Evolutionary conservation across 2,113 vertebrate species (phyloP), one percentile per base, ranked within the genome.

Genomic region (Oncorhynchus tshawytscha): DNA sequence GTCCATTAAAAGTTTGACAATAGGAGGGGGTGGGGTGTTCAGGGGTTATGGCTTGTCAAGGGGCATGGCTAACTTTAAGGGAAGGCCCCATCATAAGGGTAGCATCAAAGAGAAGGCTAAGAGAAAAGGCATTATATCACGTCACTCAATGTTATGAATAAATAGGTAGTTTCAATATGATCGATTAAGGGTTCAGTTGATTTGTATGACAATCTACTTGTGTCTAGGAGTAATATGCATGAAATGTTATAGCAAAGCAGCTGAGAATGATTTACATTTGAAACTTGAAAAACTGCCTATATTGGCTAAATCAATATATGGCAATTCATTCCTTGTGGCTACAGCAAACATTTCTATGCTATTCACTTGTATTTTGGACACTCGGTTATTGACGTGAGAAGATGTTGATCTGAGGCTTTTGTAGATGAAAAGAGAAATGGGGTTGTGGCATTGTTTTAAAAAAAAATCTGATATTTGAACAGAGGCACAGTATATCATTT

Each of bases 401-500:
- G n/a, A 62, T 22, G 59, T 22, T 22, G 59, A 62, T 62, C 20
- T 62, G 59, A 62, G 59, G 59, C 59, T 3, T 62, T 62, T 62
- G 18, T n/a, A 7, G 59, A 15, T 62, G n/a, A 62, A 8, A 62
- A 24, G n/a, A 62, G 1, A 62, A 62, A 62, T 60, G 59, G 15
- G n/a, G n/a, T 9, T 9, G 8, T 62, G 59, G 59, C 59, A 62
- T 62, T 62, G 59, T 13, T 62, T 22, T 3, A 29, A 29, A 29
- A 29, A 29, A 29, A 29, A 24, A 45, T 45, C 39, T 72, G 62
- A 80, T 85, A 77, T 77, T 20, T 79, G 81, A 89, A 86, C 73
- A 87, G 67, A 84, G 78, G 67, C 79, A 81, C 80, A 77, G 73
- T 81, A 73, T 82, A 78, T 86, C 71, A 77, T 85, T 73, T 89